These are phyloP conservation scores for Anagyrus pseudococci DNA, from an alignment of 2,888 invertebrate species.

Conservation along the genomic window DNA sequence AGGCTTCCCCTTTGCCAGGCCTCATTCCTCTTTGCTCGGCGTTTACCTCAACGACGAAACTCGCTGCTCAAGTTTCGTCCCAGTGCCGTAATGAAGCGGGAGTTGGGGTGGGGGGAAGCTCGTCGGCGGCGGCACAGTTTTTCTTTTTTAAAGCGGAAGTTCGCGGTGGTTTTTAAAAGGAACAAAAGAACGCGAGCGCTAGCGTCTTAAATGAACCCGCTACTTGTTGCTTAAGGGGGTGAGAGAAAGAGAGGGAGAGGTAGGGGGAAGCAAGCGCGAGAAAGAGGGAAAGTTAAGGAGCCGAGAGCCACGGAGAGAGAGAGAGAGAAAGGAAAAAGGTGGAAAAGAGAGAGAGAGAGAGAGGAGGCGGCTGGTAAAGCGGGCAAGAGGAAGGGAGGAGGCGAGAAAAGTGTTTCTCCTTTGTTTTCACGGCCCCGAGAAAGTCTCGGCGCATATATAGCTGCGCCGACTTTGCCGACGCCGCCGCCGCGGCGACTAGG, in stretches of 20 bases:
- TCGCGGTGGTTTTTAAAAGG: conserved; percentile 54
- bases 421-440: conserved; percentile 58
- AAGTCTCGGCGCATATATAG: conserved; percentile 33
- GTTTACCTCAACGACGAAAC: too few relatives aligned
- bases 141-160: conserved; percentile 50
- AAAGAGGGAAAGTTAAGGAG: conserved; percentile 7
- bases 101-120: too few relatives aligned
- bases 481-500: conserved; percentile 42
- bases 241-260: too few relatives aligned
- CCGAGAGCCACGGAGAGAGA: not conserved
- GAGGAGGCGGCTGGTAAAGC: conserved; percentile 27
- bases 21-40: too few relatives aligned
- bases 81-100: conserved; percentile 7
- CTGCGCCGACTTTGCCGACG: not conserved
- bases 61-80: too few relatives aligned
- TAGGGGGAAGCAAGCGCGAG: conserved; percentile 23
- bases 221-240: conserved; percentile 60
- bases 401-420: conserved; percentile 58
- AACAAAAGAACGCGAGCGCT: conserved; percentile 58
- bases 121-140: conserved; percentile 14
- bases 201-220: conserved; percentile 63
- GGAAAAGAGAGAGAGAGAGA: conserved; percentile 26
- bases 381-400: conserved; percentile 20
- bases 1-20: not conserved
- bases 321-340: conserved; percentile 22